Percentiles rank a stretch among this genome's conserved stretches.
phyloP scores from a whole-genome alignment of 2,888 invertebrate genomes.

The Tachina lurida region DNA sequence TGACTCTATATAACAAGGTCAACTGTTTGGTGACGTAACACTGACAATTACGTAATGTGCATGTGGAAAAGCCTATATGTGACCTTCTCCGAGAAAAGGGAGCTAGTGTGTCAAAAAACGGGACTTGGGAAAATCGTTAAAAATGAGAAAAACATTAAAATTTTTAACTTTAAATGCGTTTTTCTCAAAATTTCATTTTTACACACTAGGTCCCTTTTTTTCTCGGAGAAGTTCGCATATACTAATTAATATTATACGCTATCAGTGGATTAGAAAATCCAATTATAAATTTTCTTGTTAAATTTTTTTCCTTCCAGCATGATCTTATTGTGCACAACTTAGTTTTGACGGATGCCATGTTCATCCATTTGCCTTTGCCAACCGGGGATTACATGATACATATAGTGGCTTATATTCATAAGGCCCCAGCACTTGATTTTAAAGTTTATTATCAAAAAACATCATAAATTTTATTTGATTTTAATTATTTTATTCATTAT shows the following conservation, averaged over 20 bases:
- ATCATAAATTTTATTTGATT: neutral
- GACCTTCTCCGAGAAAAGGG: no score
- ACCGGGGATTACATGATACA: slow-evolving; percentile 43
- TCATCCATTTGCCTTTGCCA: slow-evolving; percentile 51
- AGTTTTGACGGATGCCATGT: slow-evolving; percentile 36
- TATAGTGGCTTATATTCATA: neutral
- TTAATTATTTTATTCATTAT: no score
- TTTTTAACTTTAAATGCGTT: no score
- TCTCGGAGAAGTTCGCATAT: no score
- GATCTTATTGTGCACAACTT: slow-evolving; percentile 57
- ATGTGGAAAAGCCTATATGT: no score
- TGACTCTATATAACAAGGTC: no score
- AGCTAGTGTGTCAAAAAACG: no score
- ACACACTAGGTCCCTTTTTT: no score
- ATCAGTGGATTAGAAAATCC: neutral
- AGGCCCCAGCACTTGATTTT: neutral
- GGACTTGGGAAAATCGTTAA: no score
- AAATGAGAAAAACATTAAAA: no score
- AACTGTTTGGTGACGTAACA: no score
- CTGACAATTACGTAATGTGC: neutral
- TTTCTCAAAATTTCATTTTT: no score
- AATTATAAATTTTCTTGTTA: neutral
- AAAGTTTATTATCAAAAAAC: slow-evolving; percentile 1
- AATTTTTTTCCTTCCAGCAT: slow-evolving; percentile 39
- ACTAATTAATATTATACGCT: neutral